Evolutionary conservation across 2,888 invertebrate species (phyloP), one percentile per base, ranked within the genome.

Genomic region (Bembecia ichneumoniformis): DNA sequence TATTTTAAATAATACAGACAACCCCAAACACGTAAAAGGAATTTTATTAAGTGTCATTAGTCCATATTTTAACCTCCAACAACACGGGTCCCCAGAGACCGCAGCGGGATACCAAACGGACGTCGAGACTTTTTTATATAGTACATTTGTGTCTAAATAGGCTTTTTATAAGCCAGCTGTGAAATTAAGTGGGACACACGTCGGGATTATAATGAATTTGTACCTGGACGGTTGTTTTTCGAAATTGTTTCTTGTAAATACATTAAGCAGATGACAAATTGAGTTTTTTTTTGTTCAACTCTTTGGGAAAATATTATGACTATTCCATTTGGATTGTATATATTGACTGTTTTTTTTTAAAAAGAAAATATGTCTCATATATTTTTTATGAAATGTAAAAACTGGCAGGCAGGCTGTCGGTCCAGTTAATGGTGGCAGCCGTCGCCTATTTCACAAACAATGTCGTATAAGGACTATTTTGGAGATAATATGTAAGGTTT

Each of bases 111-210:
- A 53, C 64, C 50, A 56, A 43, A 49, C 49, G 61, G 60, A 59
- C 66, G 62, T 58, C 55, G 59, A 60, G 62, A 55, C 64, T 71
- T 74, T 77, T 74, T 66, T 71, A 69, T 62, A 60, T 58, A 61
- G 16, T 16, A 16, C 55, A 62, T 67, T 64, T 59, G 58, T 55
- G 57, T 67, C 68, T 72, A 78, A 76, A 79, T 77, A 75, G 72
- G 68, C 71, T 74, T 69, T 71, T 77, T 80, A 76, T 71, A 54
- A 60, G 57, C 81, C 77, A 82, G 77, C 82, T 83, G 83, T 81
- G 83, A 81, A 74, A 11, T 77, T 62, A 68, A 81, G 83, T 83
- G 78, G 81, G 76, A 70, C 71, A 75, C 83, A 66, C 74, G 79
- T 76, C 59, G 77, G 59, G 74, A 59, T 65, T 60, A 59, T 80